These are phyloP conservation scores for Pogonophryne albipinna DNA, from an alignment of 2,797 vertebrate genomes.

Conservation along the genomic window DNA sequence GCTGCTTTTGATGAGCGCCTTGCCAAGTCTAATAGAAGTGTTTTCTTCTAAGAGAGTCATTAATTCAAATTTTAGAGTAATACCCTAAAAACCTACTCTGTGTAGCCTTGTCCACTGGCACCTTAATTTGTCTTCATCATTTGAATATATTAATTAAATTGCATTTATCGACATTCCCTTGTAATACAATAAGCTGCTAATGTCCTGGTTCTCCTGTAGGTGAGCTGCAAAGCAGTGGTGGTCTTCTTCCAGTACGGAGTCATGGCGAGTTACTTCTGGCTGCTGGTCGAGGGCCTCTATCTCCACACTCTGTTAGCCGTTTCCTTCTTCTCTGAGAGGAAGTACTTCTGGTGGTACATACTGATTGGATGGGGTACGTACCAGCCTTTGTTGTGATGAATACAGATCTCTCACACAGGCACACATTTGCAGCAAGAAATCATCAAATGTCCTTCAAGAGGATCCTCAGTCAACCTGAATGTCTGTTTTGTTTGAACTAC, in stretches of 20 bases:
- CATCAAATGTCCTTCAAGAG: background rate
- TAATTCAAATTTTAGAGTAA: constrained; percentile 20
- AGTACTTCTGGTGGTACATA: constrained; percentile 99
- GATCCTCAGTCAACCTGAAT: constrained; percentile 8
- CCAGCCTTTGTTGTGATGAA: constrained; percentile 5
- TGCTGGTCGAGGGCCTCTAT: constrained; percentile 96
- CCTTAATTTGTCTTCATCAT: constrained; percentile 13
- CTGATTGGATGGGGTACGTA: constrained; percentile 96
- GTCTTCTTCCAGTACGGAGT: constrained; percentile 96
- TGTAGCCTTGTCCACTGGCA: background rate
- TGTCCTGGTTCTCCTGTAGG: constrained; percentile 76
- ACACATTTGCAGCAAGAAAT: constrained; percentile 13
- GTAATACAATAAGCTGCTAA: background rate
- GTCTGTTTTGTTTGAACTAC: constrained; percentile 9
- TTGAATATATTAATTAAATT: constrained; percentile 3
- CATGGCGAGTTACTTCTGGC: constrained; percentile 98
- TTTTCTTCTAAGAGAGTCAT: constrained; percentile 10
- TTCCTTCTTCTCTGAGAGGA: constrained; percentile 98
- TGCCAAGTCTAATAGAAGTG: background rate
- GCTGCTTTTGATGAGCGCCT: constrained; percentile 14
- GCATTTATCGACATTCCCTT: constrained; percentile 9
- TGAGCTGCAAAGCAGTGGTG: constrained; percentile 92
- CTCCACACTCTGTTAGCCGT: constrained; percentile 94
- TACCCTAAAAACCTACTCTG: constrained; percentile 5
- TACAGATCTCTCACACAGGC: background rate